Percentiles rank a stretch among this genome's conserved stretches.
phyloP scores from a whole-genome alignment of 2,797 vertebrate species.

The Epinephelus malabaricus region DNA sequence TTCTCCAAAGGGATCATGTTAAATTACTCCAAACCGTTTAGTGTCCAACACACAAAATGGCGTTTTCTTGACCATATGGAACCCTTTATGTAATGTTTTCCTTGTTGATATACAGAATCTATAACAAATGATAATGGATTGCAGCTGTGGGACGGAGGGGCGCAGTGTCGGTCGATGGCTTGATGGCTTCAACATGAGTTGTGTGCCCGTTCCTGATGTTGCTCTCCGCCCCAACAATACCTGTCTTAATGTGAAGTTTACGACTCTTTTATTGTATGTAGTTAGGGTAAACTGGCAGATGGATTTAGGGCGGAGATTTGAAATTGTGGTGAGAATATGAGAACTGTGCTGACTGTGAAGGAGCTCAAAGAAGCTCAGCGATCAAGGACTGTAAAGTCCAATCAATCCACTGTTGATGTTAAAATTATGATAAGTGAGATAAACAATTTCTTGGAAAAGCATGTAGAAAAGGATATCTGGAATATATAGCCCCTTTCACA shows the following conservation, averaged over 20 bases:
- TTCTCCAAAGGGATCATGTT: constrained; percentile 92
- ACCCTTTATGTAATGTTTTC: constrained; percentile 92
- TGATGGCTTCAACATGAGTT: constrained; percentile 85
- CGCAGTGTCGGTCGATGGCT: constrained; percentile 87
- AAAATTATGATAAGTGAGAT: constrained; percentile 27
- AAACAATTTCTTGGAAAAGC: constrained; percentile 14
- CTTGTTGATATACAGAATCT: constrained; percentile 93
- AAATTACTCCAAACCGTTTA: constrained; percentile 94
- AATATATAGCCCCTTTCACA: too few relatives aligned
- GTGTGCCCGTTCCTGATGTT: constrained; percentile 45
- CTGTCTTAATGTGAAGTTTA: constrained; percentile 71
- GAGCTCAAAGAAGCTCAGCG: constrained; percentile 15
- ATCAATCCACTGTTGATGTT: background rate
- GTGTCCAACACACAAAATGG: constrained; percentile 91
- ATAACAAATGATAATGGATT: constrained; percentile 95
- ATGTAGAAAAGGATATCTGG: background rate
- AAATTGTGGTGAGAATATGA: constrained; percentile 16
- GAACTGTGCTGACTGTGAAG: background rate
- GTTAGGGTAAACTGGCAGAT: constrained; percentile 30
- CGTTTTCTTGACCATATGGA: constrained; percentile 93
- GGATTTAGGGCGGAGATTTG: constrained; percentile 22
- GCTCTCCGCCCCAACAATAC: constrained; percentile 50
- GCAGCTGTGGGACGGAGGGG: constrained; percentile 90
- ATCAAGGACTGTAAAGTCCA: constrained; percentile 19
- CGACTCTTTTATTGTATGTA: constrained; percentile 63